These are phyloP conservation scores for Pocillopora grandis DNA, from an alignment of 92 coral and sea anemone species.

Conservation along the genomic window DNA sequence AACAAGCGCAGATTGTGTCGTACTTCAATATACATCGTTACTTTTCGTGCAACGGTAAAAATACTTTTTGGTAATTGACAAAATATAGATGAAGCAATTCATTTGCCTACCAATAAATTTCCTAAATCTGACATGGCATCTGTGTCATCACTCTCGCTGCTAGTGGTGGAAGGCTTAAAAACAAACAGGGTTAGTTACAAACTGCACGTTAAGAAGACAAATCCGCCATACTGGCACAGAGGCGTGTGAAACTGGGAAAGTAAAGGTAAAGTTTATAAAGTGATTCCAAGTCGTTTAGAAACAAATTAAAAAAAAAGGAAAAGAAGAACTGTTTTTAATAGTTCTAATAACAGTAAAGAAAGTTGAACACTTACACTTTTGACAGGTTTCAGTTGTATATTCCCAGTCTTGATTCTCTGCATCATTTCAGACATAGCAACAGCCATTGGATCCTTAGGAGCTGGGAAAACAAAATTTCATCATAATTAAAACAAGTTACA, in stretches of 20 bases:
- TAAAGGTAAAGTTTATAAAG: no score
- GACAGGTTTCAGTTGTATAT: conserved; percentile 70
- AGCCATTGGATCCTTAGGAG: conserved; percentile 68
- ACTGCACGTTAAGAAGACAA: background rate
- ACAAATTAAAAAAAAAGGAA: background rate
- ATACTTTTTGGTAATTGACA: no score
- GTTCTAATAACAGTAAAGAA: background rate
- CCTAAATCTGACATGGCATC: conserved; percentile 83
- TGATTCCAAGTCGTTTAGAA: no score
- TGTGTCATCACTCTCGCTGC: conserved; percentile 6
- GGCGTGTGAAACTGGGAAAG: no score
- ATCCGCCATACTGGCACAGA: background rate
- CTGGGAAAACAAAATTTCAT: background rate
- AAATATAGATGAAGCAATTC: background rate
- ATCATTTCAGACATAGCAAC: conserved; percentile 96
- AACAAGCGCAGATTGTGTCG: no score
- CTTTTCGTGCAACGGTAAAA: no score
- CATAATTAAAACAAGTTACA: no score
- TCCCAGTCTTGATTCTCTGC: conserved; percentile 87
- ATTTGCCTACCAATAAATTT: conserved; percentile 66
- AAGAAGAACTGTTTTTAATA: background rate
- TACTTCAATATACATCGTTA: no score
- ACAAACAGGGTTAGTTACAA: background rate
- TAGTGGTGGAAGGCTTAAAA: conserved; percentile 20
- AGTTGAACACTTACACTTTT: conserved; percentile 43